Evolutionary conservation across 2,113 vertebrate species (phyloP).

Genomic region (Pampusana beccarii): DNA sequence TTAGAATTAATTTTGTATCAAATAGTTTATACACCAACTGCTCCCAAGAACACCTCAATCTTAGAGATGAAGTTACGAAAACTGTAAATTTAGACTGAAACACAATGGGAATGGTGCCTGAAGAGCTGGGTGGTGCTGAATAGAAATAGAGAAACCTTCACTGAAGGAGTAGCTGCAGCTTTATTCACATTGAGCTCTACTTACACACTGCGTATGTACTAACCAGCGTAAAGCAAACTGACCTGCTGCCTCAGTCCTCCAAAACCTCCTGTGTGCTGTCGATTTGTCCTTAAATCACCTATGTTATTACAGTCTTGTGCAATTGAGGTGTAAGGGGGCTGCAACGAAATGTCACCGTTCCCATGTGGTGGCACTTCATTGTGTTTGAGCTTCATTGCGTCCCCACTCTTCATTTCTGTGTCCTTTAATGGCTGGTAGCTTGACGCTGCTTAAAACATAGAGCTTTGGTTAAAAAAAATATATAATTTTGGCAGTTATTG

Average conservation of each 20-base stretch:
- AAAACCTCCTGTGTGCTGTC: not conserved
- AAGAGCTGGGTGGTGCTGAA: not conserved
- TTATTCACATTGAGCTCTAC: not conserved
- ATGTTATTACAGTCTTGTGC: fast-evolving
- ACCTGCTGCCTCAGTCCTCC: not conserved
- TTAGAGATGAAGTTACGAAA: not conserved
- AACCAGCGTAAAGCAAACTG: fast-evolving
- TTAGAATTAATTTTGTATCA: not conserved
- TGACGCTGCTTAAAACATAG: not conserved
- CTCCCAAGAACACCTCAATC: not conserved
- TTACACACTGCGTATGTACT: not conserved
- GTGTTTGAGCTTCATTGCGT: not conserved
- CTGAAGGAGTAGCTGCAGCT: not conserved
- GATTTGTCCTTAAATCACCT: not conserved
- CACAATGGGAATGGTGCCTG: not conserved
- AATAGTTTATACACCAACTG: not conserved
- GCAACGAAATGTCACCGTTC: fast-evolving
- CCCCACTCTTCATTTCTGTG: not conserved
- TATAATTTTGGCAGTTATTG: not conserved
- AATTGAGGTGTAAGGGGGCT: fast-evolving
- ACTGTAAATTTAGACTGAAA: not conserved
- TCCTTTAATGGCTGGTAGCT: not conserved
- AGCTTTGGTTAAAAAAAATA: not conserved
- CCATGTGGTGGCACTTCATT: fast-evolving
- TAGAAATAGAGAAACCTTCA: not conserved